Base-by-base conservation (phyloP, 2,797 vertebrate species). In the Peromyscus eremicus region DNA sequence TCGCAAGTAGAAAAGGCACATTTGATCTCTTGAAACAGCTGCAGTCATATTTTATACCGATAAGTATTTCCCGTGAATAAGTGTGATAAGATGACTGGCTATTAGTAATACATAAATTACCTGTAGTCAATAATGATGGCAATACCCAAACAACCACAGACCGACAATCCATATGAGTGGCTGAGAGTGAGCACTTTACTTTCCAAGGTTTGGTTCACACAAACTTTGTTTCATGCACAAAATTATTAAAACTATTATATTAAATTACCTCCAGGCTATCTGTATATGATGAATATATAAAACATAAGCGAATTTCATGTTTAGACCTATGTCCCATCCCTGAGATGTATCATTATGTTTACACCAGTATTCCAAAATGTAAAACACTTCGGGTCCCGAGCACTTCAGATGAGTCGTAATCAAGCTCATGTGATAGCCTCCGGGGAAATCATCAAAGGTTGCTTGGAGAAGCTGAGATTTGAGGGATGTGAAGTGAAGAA, bases 391-490 rank as follows among this genome's bases (percentile, higher is more conserved):
- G 19, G 52, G 64, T 75, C 57, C 29, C 37, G 43, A 81, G 23
- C 73, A 66, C 29, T 95, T 81, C 37, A 49, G 27, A 46, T 52
- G 46, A 84, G 60, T 32, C 5, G 21, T 73, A 64, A 16, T 37
- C 75, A 55, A n/a, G 7, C 14, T 64, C 16, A 13, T 10, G 29
- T 27, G 80, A 66, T 23, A 91, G 14, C 57, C 49, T 43, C 71
- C 52, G 12, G 13, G 64, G 62, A 19, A 71, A 73, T 76, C 86
- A 82, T 17, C 84, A 81, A 94, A 96, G 37, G 5, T 23, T 77
- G 80, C 70, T 68, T 52, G 6, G 57, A 95, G 43, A 95, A 96
- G 68, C 62, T 46, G 34, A 86, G 46, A 83, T 91, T 70, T 62
- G 49, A 83, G 95, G 34, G 43, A 52, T 46, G 34, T 5, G 0